These are phyloP conservation scores for Hypanus sabinus DNA, from an alignment of 2,113 vertebrate genomes.

Conservation along the genomic window DNA sequence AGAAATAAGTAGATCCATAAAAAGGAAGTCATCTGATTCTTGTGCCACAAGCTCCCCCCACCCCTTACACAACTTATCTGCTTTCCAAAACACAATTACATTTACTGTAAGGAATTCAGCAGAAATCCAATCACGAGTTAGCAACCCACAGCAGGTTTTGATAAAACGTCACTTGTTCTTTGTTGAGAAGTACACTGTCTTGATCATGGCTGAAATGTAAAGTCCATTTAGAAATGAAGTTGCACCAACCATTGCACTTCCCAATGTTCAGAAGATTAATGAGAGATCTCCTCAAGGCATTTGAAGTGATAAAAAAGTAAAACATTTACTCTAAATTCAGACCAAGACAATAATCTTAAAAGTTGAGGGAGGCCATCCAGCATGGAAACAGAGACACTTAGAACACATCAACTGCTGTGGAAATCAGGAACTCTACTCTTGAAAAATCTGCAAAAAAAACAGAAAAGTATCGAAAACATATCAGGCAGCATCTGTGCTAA, in stretches of 20 bases:
- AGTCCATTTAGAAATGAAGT: neutral
- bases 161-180: neutral
- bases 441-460: too few species aligned
- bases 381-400: neutral
- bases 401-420: neutral
- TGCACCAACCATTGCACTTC: neutral
- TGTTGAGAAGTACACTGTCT: neutral
- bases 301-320: neutral
- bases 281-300: neutral
- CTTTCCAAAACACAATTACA: conserved; percentile 18
- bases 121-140: neutral
- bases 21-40: neutral
- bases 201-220: neutral
- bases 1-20: neutral
- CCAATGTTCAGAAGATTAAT: neutral
- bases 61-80: neutral
- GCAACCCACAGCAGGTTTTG: neutral
- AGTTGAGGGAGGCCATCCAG: neutral
- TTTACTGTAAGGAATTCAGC: neutral
- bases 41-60: neutral
- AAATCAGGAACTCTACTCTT: neutral
- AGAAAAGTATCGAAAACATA: too few species aligned
- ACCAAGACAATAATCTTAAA: neutral
- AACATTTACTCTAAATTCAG: neutral
- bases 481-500: too few species aligned